These are phyloP conservation scores for Tyrannus savana DNA, from an alignment of 2,113 vertebrate species.

Conservation along the genomic window DNA sequence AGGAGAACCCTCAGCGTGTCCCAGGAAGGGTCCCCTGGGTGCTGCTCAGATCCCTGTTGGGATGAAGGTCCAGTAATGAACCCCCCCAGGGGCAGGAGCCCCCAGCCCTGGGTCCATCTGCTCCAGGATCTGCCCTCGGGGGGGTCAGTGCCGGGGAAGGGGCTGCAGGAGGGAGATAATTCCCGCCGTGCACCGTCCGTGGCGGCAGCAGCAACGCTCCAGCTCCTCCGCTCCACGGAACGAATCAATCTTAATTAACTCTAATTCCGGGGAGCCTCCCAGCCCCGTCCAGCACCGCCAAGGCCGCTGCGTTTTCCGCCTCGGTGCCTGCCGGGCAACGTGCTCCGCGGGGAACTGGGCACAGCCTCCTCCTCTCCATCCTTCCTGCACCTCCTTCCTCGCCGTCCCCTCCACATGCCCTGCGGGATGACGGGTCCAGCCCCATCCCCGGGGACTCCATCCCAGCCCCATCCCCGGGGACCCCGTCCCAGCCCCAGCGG, in stretches of 20 bases:
- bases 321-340: not conserved
- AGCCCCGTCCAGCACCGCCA: not conserved
- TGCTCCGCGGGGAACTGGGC: fast-evolving
- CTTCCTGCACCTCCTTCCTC: not conserved
- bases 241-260: constrained; percentile 36
- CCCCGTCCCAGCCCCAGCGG: not conserved
- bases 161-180: not conserved
- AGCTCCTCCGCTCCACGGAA: not conserved
- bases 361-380: not conserved
- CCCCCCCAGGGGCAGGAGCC: not conserved
- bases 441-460: not conserved
- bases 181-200: not conserved
- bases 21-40: not conserved
- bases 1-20: not conserved
- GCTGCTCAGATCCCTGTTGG: not conserved
- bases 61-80: not conserved
- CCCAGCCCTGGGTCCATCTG: not conserved
- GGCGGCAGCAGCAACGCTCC: not conserved
- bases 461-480: not conserved
- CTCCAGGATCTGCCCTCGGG: not conserved
- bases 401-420: fast-evolving
- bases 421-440: fast-evolving
- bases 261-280: not conserved
- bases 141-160: not conserved
- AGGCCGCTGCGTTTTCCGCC: not conserved